Evolutionary conservation across 2,797 vertebrate species (phyloP).

Genomic region (Danio jaintianensis): DNA sequence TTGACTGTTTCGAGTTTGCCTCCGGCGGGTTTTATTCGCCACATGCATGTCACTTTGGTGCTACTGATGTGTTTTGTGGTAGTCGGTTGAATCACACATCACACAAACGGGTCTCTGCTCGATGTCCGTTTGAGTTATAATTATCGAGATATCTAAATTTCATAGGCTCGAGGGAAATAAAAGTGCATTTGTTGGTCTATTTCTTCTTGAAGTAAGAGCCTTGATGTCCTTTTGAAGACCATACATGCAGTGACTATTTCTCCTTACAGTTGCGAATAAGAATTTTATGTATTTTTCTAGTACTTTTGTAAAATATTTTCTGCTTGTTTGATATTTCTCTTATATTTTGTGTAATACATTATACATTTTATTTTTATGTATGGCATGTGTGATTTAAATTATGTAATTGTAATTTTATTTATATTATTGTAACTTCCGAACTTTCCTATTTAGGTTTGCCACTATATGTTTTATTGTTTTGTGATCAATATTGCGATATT

Average conservation of each 20-base stretch:
- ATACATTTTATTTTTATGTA: not conserved
- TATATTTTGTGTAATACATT: not conserved
- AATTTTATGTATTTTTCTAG: not conserved
- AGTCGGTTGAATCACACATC: conserved; percentile 20
- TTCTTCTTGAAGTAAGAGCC: conserved; percentile 19
- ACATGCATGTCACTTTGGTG: conserved; percentile 44
- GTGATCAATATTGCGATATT: no score
- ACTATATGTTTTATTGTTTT: no score
- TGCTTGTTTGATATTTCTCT: not conserved
- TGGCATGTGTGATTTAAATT: no score
- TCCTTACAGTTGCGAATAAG: not conserved
- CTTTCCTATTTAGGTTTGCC: no score
- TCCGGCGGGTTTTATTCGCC: conserved; percentile 36
- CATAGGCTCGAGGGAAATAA: not conserved
- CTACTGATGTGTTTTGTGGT: conserved; percentile 47
- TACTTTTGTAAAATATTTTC: not conserved
- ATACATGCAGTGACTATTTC: not conserved
- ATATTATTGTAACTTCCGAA: not conserved
- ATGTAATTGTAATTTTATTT: not conserved
- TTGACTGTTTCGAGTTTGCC: conserved; percentile 40
- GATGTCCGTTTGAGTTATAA: conserved; percentile 33
- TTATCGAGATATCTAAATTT: conserved; percentile 7
- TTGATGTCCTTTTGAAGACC: conserved; percentile 10
- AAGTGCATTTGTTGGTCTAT: conserved; percentile 8
- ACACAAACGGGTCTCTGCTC: conserved; percentile 38